Conservation (phyloP, 2,888 invertebrate species). For the Coelopa pilipes region DNA sequence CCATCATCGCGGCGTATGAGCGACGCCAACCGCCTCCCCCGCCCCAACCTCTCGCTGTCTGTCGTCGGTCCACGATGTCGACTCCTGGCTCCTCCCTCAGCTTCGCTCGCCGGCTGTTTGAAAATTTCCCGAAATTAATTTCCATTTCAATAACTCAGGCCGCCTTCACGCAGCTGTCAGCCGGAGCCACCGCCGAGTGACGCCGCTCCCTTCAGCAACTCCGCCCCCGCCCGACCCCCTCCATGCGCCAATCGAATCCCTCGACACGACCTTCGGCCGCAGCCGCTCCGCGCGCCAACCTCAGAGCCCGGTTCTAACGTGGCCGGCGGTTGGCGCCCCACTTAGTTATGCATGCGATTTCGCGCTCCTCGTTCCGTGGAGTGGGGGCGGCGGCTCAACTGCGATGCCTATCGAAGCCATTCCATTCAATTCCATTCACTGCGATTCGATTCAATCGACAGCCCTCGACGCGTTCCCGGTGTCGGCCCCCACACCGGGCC, state of each 20-base stretch:
- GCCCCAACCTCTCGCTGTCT: too few species aligned
- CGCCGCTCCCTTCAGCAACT: conserved; percentile 4
- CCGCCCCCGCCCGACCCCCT: neutral
- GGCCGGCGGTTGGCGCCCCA: neutral
- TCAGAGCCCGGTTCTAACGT: too few species aligned
- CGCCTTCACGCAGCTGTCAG: conserved; percentile 6
- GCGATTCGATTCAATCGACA: conserved; percentile 3
- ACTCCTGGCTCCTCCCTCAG: too few species aligned
- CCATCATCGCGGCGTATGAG: too few species aligned
- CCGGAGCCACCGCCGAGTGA: conserved; percentile 6
- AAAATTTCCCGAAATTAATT: conserved; percentile 14
- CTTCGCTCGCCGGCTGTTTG: too few species aligned
- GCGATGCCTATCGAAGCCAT: neutral
- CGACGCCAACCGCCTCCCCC: too few species aligned
- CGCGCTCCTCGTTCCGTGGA: neutral
- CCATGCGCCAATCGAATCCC: too few species aligned
- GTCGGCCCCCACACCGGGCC: neutral
- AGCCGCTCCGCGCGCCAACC: too few species aligned
- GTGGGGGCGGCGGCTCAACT: neutral
- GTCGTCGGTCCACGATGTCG: too few species aligned
- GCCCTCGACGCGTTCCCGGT: neutral
- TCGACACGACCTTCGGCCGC: too few species aligned
- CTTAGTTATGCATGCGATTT: neutral
- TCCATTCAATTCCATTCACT: conserved; percentile 11
- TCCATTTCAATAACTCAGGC: conserved; percentile 23